phyloP scores from a whole-genome alignment of 2,113 vertebrate genomes.

The Himantopus leucocephalus region DNA sequence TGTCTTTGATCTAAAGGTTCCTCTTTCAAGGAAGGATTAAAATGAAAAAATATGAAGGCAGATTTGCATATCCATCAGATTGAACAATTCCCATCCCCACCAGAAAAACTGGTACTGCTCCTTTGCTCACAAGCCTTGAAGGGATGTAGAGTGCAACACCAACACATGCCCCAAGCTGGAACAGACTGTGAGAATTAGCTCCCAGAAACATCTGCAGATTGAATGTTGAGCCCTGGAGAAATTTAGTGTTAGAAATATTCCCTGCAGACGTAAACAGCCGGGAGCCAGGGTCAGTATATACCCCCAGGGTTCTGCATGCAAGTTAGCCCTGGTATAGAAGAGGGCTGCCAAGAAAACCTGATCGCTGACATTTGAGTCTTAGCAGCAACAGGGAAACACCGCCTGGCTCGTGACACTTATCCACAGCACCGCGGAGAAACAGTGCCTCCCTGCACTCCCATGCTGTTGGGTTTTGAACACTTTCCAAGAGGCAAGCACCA shows the following conservation, averaged over 20 bases:
- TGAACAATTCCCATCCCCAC: not conserved
- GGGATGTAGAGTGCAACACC: not conserved
- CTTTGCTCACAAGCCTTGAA: not conserved
- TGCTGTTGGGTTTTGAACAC: not conserved
- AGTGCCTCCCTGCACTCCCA: rapidly evolving
- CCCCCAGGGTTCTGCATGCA: too few species aligned
- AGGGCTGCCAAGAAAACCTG: not conserved
- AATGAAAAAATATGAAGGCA: not conserved
- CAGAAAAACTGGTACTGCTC: not conserved
- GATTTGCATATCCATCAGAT: not conserved
- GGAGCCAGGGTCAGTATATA: not conserved
- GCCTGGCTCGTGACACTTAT: not conserved
- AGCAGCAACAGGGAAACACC: not conserved
- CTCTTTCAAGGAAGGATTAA: not conserved
- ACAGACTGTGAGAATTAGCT: not conserved
- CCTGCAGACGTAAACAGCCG: not conserved
- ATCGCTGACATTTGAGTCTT: not conserved
- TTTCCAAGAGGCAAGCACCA: rapidly evolving
- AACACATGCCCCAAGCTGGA: not conserved
- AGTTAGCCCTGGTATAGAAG: not conserved
- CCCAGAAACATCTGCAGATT: not conserved
- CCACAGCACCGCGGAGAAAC: rapidly evolving
- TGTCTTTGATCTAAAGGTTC: not conserved
- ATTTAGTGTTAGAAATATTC: rapidly evolving
- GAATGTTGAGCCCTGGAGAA: not conserved